These are phyloP conservation scores for Steatornis caripensis DNA, from an alignment of 2,113 vertebrate species.

Conservation along the genomic window DNA sequence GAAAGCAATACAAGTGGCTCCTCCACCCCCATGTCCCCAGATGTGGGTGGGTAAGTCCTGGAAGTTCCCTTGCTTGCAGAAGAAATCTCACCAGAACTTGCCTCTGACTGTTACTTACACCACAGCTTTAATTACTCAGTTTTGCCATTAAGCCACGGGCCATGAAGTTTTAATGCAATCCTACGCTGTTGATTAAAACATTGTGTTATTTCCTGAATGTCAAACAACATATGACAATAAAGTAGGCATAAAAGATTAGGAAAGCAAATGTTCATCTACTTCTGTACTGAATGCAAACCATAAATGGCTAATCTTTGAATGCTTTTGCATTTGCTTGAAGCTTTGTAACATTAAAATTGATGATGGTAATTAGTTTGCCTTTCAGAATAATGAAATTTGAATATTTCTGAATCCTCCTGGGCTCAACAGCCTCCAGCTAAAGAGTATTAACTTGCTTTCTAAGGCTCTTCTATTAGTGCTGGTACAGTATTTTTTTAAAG, in stretches of 20 bases:
- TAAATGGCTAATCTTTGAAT: constrained; percentile 43
- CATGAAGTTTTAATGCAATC: constrained; percentile 64
- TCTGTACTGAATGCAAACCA: neutral
- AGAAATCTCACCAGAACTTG: constrained; percentile 26
- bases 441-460: neutral
- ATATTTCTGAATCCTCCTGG: constrained; percentile 39
- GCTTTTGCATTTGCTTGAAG: neutral
- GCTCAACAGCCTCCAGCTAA: constrained; percentile 16
- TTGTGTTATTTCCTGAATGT: constrained; percentile 57
- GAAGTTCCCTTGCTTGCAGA: constrained; percentile 43
- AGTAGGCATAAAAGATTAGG: constrained; percentile 33
- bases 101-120: neutral
- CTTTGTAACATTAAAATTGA: constrained; percentile 59
- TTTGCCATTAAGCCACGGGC: constrained; percentile 47
- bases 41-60: neutral
- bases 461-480: neutral
- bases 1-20: neutral
- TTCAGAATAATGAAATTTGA: constrained; percentile 50
- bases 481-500: neutral
- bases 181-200: constrained; percentile 63
- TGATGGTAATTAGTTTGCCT: constrained; percentile 55
- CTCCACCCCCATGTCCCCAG: neutral
- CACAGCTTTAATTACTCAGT: neutral
- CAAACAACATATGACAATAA: constrained; percentile 67
- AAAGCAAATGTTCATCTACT: constrained; percentile 33